Evolutionary conservation across 2,113 vertebrate species (phyloP), one percentile per base, ranked within the genome.

Genomic region (Pedionomus torquatus): DNA sequence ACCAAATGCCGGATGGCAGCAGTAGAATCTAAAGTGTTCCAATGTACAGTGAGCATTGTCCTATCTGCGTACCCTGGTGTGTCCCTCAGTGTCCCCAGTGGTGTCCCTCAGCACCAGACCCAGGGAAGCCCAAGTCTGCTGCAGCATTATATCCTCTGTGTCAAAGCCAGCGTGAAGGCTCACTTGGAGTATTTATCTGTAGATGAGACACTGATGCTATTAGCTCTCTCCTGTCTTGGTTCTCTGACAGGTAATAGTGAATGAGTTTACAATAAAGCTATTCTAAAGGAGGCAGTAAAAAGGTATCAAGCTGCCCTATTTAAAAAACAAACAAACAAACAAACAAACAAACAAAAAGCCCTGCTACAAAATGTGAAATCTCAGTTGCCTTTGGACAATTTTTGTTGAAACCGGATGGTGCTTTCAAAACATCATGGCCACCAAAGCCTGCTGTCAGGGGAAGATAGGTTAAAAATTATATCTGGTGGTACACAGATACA

Each of bases 1-100:
- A 5, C 24, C 19, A 12, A 0, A 0, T 31, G 33, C 17, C 5
- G 12, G 60, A 54, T 23, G 44, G 11, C 11, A 80, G 24, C 9
- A 66, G 19, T 77, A 30, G 52, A 83, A 63, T 14, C 7, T 31
- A 54, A 31, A 65, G 15, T 8, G 11, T 54, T 83, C 20, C 30
- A 19, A 33, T 1, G 11, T 10, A 2, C 7, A 21, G 28, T 51
- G 46, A 76, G 9, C 30, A 57, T 3, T 5, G 2, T 64, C 21
- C 39, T 79, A 6, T 55, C 35, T 85, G 30, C 37, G 37, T 4
- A 60, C 3, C 17, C 48, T 17, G 31, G 54, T 83, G 79, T n/a
- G n/a, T n/a, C n/a, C n/a, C n/a, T n/a, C n/a, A n/a, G n/a, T n/a
- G n/a, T n/a, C n/a, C 76, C 16, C 41, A 60, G 20, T 35, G 20